phyloP scores from a whole-genome alignment of 1,140 invertebrate species.

The Drosophila nigromelanica region DNA sequence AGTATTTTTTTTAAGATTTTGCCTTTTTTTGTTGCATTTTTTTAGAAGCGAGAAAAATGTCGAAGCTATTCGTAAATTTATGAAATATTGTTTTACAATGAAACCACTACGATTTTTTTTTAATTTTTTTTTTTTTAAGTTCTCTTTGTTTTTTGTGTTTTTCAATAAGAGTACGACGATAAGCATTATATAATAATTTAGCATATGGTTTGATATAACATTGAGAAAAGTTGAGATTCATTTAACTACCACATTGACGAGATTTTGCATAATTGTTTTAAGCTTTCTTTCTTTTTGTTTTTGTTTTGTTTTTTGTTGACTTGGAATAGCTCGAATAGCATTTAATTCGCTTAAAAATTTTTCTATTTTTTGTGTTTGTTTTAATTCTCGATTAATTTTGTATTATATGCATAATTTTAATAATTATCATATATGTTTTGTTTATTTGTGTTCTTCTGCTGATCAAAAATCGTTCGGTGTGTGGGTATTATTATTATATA shows the following conservation, averaged over 20 bases:
- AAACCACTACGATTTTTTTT: conserved; percentile 80
- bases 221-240: conserved; percentile 82
- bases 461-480: conserved; percentile 47
- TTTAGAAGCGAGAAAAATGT: conserved; percentile 58
- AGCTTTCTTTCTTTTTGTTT: conserved; percentile 42
- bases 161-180: conserved; percentile 44
- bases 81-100: conserved; percentile 81
- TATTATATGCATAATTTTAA: conserved; percentile 55
- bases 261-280: conserved; percentile 62
- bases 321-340: conserved; percentile 59
- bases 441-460: conserved; percentile 25
- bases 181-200: conserved; percentile 53
- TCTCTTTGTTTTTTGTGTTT: conserved; percentile 27
- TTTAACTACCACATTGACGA: conserved; percentile 82
- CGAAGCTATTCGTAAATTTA: conserved; percentile 60
- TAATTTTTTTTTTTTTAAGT: conserved; percentile 44
- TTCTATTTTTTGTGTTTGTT: conserved; percentile 55
- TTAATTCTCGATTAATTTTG: conserved; percentile 22
- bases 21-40: conserved; percentile 25
- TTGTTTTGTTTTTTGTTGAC: conserved; percentile 23
- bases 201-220: conserved; percentile 68
- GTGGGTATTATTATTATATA: conserved; percentile 38
- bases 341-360: conserved; percentile 75
- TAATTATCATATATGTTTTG: conserved; percentile 53
- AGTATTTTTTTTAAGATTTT: conserved; percentile 33